Evolutionary conservation across 2,113 vertebrate genomes (phyloP), one percentile per base, ranked within the genome.

Genomic region (Eretmochelys imbricata): DNA sequence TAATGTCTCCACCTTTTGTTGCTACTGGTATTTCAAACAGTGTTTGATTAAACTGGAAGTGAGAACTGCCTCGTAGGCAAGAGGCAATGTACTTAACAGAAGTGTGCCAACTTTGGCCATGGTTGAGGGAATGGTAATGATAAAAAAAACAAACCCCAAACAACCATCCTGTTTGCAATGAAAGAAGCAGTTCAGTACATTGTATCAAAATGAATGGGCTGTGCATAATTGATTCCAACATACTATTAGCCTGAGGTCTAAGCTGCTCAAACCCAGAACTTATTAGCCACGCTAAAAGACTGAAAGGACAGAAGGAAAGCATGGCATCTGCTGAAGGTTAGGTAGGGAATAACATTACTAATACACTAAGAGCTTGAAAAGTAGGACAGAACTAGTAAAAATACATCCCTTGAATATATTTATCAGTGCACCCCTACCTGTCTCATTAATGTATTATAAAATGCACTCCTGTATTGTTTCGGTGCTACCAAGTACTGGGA

Each of bases 211-310:
- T 94, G 95, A 98, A 96, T 95, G 95, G 94, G 83, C 90, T 98
- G 98, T 98, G 96, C 95, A 96, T 97, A 97, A 98, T 96, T 98
- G 95, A 97, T 96, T 93, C 93, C 92, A 91, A 93, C 89, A 76
- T 65, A 91, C 53, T 57, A 72, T 87, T 92, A 95, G 95, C 90
- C 97, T 89, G 88, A 96, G 97, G 92, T 97, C 94, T 91, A 62
- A 94, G 19, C 89, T 94, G 82, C 92, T 98, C 95, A 94, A 90
- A 93, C 92, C 85, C 94, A 94, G 96, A 96, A 96, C 87, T 95
- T 96, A 95, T 94, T 97, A 97, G 94, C 93, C 85, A 59, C 89
- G 89, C 93, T 95, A 95, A 92, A 97, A 97, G 89, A 84, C 5
- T 80, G 54, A 80, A 31, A 78, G 49, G 85, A 82, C 1, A 1